These are phyloP conservation scores for Alcedo atthis DNA, from an alignment of 2,797 vertebrate genomes.

Conservation along the genomic window DNA sequence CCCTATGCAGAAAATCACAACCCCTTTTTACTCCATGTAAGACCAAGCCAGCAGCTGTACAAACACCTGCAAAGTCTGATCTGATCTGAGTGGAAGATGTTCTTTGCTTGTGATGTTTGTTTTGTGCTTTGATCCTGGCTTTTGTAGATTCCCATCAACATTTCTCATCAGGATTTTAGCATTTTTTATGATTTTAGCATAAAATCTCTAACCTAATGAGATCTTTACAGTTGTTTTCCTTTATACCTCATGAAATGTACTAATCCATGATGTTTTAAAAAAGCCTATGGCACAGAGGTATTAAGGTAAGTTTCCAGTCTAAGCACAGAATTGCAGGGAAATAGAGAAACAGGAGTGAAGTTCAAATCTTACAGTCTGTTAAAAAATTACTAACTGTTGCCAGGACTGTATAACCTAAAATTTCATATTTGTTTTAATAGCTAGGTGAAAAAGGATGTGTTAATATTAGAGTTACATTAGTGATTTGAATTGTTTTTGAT, in stretches of 20 bases:
- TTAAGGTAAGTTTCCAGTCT: background rate
- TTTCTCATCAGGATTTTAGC: background rate
- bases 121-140: slow-evolving; percentile 58
- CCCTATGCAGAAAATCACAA: slow-evolving; percentile 44
- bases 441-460: background rate
- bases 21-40: background rate
- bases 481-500: background rate
- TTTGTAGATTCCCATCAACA: slow-evolving; percentile 48
- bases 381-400: background rate
- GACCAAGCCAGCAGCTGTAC: slow-evolving; percentile 51
- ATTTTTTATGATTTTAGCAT: slow-evolving; percentile 3
- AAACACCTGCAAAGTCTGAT: slow-evolving; percentile 56
- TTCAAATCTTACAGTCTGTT: background rate
- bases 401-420: background rate
- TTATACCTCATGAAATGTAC: background rate
- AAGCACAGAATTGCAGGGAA: background rate
- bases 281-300: background rate
- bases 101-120: slow-evolving; percentile 37
- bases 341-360: background rate
- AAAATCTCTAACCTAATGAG: slow-evolving; percentile 25
- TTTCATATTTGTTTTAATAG: slow-evolving; percentile 30
- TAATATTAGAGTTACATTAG: slow-evolving; percentile 5
- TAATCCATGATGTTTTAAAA: background rate
- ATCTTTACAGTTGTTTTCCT: slow-evolving; percentile 8
- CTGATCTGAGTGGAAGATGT: slow-evolving; percentile 35